Evolutionary conservation across 2,113 vertebrate genomes (phyloP).

Genomic region (Brachyistius frenatus): DNA sequence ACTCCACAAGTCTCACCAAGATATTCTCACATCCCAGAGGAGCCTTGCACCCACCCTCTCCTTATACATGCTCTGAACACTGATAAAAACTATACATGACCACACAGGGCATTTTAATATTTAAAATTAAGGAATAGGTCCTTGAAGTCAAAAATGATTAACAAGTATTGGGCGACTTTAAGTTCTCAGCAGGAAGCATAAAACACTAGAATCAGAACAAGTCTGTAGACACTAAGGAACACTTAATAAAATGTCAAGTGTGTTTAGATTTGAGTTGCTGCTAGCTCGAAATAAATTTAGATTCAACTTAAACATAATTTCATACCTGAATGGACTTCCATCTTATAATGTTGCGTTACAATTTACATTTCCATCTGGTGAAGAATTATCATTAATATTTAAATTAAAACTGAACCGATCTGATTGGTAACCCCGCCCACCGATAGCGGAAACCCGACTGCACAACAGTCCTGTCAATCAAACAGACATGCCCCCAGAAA

Average conservation of each 20-base stretch:
- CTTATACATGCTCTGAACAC: slow-evolving; percentile 27
- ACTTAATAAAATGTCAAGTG: slow-evolving; percentile 29
- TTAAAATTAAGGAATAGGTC: slow-evolving; percentile 21
- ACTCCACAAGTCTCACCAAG: slow-evolving; percentile 27
- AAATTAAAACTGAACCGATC: too few species aligned
- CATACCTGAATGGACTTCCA: background rate
- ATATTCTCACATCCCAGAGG: slow-evolving; percentile 8
- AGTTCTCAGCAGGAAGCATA: background rate
- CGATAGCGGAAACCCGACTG: too few species aligned
- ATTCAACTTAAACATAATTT: slow-evolving; percentile 10
- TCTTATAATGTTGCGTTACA: too few species aligned
- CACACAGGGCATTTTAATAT: too few species aligned
- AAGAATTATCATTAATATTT: too few species aligned
- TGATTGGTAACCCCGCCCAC: too few species aligned
- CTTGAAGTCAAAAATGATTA: slow-evolving; percentile 36
- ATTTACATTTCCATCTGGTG: too few species aligned
- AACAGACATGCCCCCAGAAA: too few species aligned
- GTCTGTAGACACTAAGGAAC: background rate
- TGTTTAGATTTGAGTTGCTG: background rate
- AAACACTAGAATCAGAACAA: slow-evolving; percentile 21
- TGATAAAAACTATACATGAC: slow-evolving; percentile 1
- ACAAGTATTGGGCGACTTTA: slow-evolving; percentile 20
- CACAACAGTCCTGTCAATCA: too few species aligned
- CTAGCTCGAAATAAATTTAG: slow-evolving; percentile 1
- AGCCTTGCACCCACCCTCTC: background rate